Conservation (phyloP, 2,888 invertebrate genomes). For the Sycophila texana region DNA sequence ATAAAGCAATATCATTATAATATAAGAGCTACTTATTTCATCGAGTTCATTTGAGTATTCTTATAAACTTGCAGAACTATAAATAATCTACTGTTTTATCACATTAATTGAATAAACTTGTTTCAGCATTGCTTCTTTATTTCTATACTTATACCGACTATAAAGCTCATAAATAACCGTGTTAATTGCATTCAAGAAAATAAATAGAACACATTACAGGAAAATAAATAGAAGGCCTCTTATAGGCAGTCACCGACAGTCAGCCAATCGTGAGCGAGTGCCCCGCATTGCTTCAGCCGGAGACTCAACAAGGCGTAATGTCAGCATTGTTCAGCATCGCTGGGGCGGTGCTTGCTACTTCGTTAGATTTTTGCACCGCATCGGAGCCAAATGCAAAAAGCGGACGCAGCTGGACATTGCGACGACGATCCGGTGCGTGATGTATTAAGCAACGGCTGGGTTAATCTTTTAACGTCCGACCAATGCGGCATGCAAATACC, state of each 20-base stretch:
- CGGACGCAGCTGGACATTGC: too few species aligned
- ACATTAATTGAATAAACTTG: background rate
- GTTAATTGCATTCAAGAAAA: constrained; percentile 29
- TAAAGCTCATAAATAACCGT: background rate
- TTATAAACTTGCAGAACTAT: too few species aligned
- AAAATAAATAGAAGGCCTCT: constrained; percentile 15
- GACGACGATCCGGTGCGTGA: too few species aligned
- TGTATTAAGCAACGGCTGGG: background rate
- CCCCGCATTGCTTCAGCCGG: background rate
- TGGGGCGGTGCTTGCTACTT: constrained; percentile 1
- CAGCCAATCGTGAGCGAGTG: constrained; percentile 15
- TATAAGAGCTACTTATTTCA: too few species aligned
- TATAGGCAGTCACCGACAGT: constrained; percentile 7
- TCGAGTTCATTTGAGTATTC: too few species aligned
- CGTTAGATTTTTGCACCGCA: background rate
- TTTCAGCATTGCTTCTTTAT: too few species aligned
- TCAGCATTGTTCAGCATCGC: constrained; percentile 30
- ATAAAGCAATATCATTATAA: too few species aligned
- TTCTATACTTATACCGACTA: background rate
- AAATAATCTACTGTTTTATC: background rate
- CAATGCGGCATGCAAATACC: background rate
- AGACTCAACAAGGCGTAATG: constrained; percentile 38
- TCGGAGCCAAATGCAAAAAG: background rate
- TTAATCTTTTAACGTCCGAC: background rate
- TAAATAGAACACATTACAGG: constrained; percentile 1